These are phyloP conservation scores for Chaetodon auriga DNA, from an alignment of 2,113 vertebrate genomes.

Conservation along the genomic window DNA sequence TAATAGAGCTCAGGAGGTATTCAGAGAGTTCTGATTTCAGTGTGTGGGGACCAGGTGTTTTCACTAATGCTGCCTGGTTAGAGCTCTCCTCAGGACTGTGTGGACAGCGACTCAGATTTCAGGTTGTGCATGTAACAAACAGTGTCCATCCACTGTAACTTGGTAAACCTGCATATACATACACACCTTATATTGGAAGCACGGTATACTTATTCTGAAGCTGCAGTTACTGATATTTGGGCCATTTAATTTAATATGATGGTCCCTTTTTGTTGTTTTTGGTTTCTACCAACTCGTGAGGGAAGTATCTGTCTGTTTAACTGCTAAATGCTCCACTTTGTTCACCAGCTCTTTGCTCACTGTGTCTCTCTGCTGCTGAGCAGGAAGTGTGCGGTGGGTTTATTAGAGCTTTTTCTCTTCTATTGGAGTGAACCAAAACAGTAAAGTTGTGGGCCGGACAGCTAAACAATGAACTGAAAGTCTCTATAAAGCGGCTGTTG, in stretches of 20 bases:
- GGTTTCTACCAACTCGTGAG: not conserved
- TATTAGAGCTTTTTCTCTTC: not conserved
- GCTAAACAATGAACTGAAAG: too few relatives aligned
- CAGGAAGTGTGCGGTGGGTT: not conserved
- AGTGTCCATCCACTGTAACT: not conserved
- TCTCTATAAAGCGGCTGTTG: too few relatives aligned
- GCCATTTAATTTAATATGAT: not conserved
- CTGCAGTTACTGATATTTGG: not conserved
- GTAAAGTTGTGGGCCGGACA: too few relatives aligned
- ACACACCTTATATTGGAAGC: not conserved
- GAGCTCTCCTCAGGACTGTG: not conserved
- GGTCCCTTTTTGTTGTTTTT: not conserved
- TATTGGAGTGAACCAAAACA: too few relatives aligned
- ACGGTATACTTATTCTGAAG: not conserved
- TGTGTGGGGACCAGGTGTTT: not conserved
- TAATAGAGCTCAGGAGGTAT: not conserved
- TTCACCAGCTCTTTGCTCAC: not conserved
- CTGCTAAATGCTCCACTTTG: not conserved
- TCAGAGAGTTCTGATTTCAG: not conserved
- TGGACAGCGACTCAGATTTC: not conserved
- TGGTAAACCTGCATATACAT: not conserved
- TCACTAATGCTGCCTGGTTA: not conserved
- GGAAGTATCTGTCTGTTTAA: not conserved
- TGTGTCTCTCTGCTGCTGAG: not conserved
- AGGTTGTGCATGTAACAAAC: too few relatives aligned